Base-by-base conservation (phyloP, 2,797 vertebrate species). In the Sandelia bainsii region DNA sequence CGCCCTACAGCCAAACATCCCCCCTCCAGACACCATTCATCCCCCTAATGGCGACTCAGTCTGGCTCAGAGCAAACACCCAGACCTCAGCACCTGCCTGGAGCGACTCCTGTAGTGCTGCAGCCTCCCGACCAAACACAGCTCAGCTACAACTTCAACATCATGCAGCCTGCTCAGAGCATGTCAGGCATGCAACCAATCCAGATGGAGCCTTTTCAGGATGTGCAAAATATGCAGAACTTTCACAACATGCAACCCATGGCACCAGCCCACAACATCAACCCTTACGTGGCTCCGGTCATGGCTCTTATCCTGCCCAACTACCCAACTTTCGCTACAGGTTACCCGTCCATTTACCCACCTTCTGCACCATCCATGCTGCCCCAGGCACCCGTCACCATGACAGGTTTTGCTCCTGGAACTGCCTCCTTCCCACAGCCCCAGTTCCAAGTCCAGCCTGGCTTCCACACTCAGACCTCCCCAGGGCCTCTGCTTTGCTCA, bases 261-360 rank as follows among this genome's bases (percentile, higher is more conserved):
- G 88, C 81, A 44, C 51, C 89, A 4, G 45, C 75, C 16, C 94
- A 93, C 60, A 82, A 40, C 69, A 40, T 91, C 53, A 92, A 82
- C 78, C 92, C 94, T 8, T 92, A 90, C 44, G 9, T 91, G 67
- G 49, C 93, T 37, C 84, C 91, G 0, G 81, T 95, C 25, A 92
- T 96, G 95, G 91, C 96, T 20, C 72, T 97, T 13, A 84, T 96
- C 60, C 89, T 97, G 46, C 96, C 94, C 32, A 91, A 77, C 71
- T 87, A 89, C 71, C 89, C 93, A n/a, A 19, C 81, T 17, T 95
- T 84, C 49, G 68, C 92, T 57, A 40, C 84, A 25, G 86, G 75
- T 57, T 93, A 90, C 75, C 93, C 91, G 0, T 70, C 93, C 67
- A 84, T 90, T 46, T 92, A 86, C 34, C 72, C 87, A 3, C 52